These are phyloP conservation scores for Oreochromis mossambicus DNA, from an alignment of 2,797 vertebrate genomes.

Conservation along the genomic window DNA sequence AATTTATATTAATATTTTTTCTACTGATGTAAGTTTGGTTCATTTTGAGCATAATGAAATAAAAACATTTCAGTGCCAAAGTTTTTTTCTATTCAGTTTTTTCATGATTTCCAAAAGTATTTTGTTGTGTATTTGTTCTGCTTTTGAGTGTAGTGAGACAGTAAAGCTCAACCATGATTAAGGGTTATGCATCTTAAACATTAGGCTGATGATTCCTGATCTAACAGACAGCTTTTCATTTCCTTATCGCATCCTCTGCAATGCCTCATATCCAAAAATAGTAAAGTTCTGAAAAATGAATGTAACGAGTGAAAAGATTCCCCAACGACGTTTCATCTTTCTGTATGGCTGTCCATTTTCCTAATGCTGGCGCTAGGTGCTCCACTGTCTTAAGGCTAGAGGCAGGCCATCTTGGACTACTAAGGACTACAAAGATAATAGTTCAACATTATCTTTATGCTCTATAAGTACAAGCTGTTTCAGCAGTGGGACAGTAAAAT, in stretches of 20 bases:
- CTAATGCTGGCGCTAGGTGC: background rate
- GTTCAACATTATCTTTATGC: background rate
- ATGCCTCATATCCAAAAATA: background rate
- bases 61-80: slow-evolving; percentile 17
- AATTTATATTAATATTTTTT: slow-evolving; percentile 72
- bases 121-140: background rate
- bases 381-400: background rate
- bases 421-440: background rate
- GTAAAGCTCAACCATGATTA: background rate
- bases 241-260: background rate
- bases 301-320: background rate
- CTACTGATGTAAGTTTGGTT: slow-evolving; percentile 62
- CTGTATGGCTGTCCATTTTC: background rate
- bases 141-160: background rate
- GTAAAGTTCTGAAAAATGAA: background rate
- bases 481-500: background rate
- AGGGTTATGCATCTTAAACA: background rate
- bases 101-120: background rate
- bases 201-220: background rate
- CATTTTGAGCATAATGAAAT: slow-evolving; percentile 45
- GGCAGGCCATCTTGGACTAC: background rate
- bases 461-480: background rate
- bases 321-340: background rate
- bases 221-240: background rate
- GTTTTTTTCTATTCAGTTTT: background rate